Percentiles rank a stretch among this genome's conserved stretches.
Conservation (phyloP, 23 tunicate genomes). For the Botrylloides violaceus region DNA sequence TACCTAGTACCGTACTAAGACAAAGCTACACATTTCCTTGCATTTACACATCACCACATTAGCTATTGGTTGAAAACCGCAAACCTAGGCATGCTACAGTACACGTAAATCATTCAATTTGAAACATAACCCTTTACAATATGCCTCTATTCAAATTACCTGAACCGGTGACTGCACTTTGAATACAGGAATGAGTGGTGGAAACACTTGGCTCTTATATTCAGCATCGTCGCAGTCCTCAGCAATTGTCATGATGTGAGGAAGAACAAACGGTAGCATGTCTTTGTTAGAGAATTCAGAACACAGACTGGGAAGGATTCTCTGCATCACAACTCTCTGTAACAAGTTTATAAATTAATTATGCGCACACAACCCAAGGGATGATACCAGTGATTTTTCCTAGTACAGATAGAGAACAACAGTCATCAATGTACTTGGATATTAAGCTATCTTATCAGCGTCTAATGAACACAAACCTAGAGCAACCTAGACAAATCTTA, state of each 20-base stretch:
- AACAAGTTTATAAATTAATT: neutral
- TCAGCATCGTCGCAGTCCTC: constrained; percentile 52
- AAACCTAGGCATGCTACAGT: too few species aligned
- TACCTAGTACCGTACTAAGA: too few species aligned
- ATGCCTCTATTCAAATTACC: too few species aligned
- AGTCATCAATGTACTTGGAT: neutral
- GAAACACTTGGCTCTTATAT: constrained; percentile 41
- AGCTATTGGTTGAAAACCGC: too few species aligned
- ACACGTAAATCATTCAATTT: too few species aligned
- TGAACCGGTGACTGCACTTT: constrained; percentile 82
- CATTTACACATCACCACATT: too few species aligned
- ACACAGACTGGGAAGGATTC: constrained; percentile 59
- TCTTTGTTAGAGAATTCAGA: constrained; percentile 63
- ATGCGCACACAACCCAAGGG: neutral
- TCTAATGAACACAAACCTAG: too few species aligned
- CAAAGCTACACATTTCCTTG: too few species aligned
- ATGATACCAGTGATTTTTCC: neutral
- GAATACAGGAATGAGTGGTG: constrained; percentile 71
- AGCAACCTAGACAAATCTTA: too few species aligned
- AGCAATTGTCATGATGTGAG: constrained; percentile 63
- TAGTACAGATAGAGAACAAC: neutral
- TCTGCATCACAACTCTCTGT: constrained; percentile 73
- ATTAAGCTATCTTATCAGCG: neutral
- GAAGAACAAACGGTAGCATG: constrained; percentile 92
- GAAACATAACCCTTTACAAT: too few species aligned